These are phyloP conservation scores for Lasaia peninsularis DNA, from an alignment of 1,140 invertebrate species.

Conservation along the genomic window DNA sequence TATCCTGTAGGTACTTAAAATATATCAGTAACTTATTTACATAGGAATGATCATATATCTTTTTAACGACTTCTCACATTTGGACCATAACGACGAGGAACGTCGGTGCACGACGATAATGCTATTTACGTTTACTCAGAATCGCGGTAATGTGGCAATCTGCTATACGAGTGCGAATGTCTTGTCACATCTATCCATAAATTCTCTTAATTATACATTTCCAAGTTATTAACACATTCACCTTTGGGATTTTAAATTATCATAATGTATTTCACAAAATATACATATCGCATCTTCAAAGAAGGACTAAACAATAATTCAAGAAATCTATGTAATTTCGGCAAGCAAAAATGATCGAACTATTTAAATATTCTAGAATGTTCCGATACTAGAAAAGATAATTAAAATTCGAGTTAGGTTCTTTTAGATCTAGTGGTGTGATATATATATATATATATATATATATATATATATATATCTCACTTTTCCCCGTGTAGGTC, in stretches of 20 bases:
- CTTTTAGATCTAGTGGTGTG: too few species aligned
- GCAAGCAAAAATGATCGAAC: too few species aligned
- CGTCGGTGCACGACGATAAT: constrained; percentile 9
- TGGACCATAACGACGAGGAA: constrained; percentile 9
- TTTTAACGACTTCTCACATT: constrained; percentile 40
- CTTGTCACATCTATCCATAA: constrained; percentile 5
- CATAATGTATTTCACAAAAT: not conserved
- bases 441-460: too few species aligned
- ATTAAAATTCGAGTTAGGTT: too few species aligned
- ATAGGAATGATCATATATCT: constrained; percentile 20
- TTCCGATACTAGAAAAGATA: too few species aligned
- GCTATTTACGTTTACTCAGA: constrained; percentile 4
- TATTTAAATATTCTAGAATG: too few species aligned
- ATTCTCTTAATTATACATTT: not conserved
- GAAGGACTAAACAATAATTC: too few species aligned
- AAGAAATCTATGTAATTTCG: too few species aligned
- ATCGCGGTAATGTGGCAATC: constrained; percentile 5
- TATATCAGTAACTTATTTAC: constrained; percentile 16
- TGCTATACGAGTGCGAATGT: not conserved
- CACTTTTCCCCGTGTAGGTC: too few species aligned
- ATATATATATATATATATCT: too few species aligned
- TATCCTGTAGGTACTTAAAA: not conserved
- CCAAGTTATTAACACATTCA: not conserved
- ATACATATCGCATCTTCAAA: too few species aligned
- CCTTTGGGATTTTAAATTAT: not conserved